Base-by-base conservation (phyloP, 2,113 vertebrate species). In the Bolborhynchus lineola region DNA sequence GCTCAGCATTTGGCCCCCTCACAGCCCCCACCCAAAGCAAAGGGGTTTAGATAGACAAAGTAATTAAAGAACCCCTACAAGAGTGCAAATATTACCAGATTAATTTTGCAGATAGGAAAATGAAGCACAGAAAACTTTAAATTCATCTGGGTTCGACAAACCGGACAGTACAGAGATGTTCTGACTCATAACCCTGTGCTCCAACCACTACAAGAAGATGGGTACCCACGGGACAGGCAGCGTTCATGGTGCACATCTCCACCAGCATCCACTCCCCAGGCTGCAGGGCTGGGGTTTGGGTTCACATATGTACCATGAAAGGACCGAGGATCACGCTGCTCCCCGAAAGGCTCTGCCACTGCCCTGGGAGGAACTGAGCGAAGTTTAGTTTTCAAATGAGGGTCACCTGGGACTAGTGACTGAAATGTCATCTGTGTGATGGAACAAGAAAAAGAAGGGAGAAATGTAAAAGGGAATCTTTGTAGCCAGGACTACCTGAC, bases 401-500 rank as follows among this genome's bases (percentile, higher is more conserved):
- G 94, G 95, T 97, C 95, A 97, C 94, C 81, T 74, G 64, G 97
- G 96, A 96, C 91, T 91, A 80, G 75, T 67, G 84, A 90, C 81
- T 92, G 92, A 96, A 77, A 97, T 97, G 97, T 95, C 97, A 96
- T 92, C 92, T 70, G 55, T 85, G 25, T 35, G 68, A 85, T 52
- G 80, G 88, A 93, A 82, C 9, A 44, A 35, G 65, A 81, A 62
- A 88, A 87, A 82, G 55, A 46, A 39, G 80, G 82, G 86, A 85
- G 83, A 81, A 94, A 88, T 9, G 87, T 49, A 90, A 95, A 95
- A 95, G 82, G 81, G 95, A 95, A 97, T 95, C 98, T 98, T 97
- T 98, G 97, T 97, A 98, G 97, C 97, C 82, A 68, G 94, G 94
- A 93, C 86, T 97, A 97, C 95, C 96, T 93, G 96, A 97, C 96